Percentiles rank a stretch among this genome's conserved stretches.
These are phyloP conservation scores for Drosophila kuntzei DNA, from an alignment of 2,888 invertebrate genomes.

Conservation along the genomic window DNA sequence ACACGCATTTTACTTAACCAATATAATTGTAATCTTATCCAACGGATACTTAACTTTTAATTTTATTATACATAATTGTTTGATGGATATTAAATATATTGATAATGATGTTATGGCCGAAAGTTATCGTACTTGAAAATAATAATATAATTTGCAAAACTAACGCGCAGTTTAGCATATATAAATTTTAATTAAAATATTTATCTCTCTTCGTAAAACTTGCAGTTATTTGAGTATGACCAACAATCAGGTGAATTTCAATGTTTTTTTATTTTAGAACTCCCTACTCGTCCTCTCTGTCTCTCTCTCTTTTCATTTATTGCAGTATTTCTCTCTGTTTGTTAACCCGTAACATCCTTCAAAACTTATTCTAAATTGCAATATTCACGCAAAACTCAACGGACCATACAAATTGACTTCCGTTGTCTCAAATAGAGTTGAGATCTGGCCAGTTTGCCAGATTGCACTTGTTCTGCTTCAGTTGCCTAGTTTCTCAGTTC, in stretches of 20 bases:
- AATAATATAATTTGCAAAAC: neutral
- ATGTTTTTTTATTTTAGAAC: neutral
- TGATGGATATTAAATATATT: neutral
- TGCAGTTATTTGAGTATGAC: neutral
- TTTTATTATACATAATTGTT: neutral
- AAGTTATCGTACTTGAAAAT: too few relatives aligned
- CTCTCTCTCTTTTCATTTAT: too few relatives aligned
- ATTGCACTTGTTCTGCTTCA: slow-evolving; percentile 59
- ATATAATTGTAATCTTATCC: neutral
- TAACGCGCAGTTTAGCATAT: neutral
- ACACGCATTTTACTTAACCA: neutral
- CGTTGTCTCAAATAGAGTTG: slow-evolving; percentile 33
- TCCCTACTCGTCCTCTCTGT: neutral
- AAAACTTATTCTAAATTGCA: slow-evolving; percentile 43
- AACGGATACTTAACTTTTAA: neutral
- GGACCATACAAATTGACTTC: slow-evolving; percentile 59
- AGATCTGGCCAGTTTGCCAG: slow-evolving; percentile 18
- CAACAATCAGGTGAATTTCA: neutral
- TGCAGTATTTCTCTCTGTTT: slow-evolving; percentile 11
- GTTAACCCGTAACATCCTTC: slow-evolving; percentile 36
- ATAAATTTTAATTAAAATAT: neutral
- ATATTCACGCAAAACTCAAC: slow-evolving; percentile 58
- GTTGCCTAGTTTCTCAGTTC: slow-evolving; percentile 22
- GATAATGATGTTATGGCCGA: too few relatives aligned
- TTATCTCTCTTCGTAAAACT: neutral